Base-by-base conservation (phyloP, 2,113 vertebrate genomes). In the Galemys pyrenaicus region DNA sequence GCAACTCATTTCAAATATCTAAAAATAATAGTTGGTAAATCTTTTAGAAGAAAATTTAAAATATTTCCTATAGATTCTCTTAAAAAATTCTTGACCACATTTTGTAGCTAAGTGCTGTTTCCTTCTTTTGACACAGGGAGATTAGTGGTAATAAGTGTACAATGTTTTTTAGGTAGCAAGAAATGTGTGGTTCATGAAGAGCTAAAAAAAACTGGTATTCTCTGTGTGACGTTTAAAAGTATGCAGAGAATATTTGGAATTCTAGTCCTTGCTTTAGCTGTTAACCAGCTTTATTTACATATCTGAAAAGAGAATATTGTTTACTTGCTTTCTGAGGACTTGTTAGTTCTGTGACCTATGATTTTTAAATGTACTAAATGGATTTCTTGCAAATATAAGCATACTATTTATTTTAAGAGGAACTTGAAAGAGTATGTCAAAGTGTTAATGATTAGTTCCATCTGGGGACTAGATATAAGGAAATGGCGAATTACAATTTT, bases 21-120 rank as follows among this genome's bases (percentile, higher is more conserved):
- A 70, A 89, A 85, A 89, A 65, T 54, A 81, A 56, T 56, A 70
- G 5, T 70, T 83, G 44, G 28, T 79, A 51, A 67, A 39, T 44
- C 6, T 51, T 92, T 82, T 44, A 26, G 89, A 92, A 87, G 10
- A 79, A 89, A 9, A 30, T 94, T 49, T 62, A 82, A 91, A 88
- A 62, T 49, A 85, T 73, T 20, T 39, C 16, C n/a, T 49, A 51
- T 12, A 44, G 37, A 70, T 24, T 87, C 30, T 81, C 32, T 91
- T 81, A 83, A 91, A 60, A 92, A 75, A 83, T 49, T 74, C 65
- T 16, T 71, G 9, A 70, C 46, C 10, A 30, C 19, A 6, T 77
- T 85, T 60, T 49, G 3, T 92, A 9, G 22, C 17, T 86, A 89
- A 89, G 22, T 82, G 28, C 41, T 49, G 12, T 65, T 44, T 15